Evolutionary conservation across 2,888 invertebrate genomes (phyloP), one percentile per base, ranked within the genome.

Genomic region (Hofmannophila pseudospretella): DNA sequence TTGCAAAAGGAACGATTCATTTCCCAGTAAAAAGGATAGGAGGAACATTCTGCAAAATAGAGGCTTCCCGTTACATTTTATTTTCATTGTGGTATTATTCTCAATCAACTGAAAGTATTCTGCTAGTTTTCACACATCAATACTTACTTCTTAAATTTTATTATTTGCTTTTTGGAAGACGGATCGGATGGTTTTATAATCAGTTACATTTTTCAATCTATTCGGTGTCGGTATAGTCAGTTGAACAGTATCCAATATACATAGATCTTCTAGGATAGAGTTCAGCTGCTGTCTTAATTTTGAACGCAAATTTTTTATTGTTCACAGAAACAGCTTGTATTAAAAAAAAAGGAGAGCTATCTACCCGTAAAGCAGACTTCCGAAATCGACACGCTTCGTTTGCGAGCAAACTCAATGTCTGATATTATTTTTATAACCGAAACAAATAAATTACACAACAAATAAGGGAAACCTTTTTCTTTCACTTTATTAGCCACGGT

Each of bases 401-500:
- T 9, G 8, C 25, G 3, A 27, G 16, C 9, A 34, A 38, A 31
- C 30, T 9, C 25, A 26, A 33, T 28, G 14, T 26, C 19, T 19
- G 8, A 30, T 34, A 38, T 34, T 23, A 30, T 38, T 38, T 12
- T 34, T 20, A 31, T 30, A 38, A 26, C 25, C 14, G 16, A 31
- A 37, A 23, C 16, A 25, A 33, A 41, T 41, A 37, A 41, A 41
- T 41, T 33, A 34, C 31, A 20, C 14, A 36, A 36, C 33, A 41
- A 36, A 34, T 34, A 34, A n/a, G 28, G 25, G 34, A 12, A 27
- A 34, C 19, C 56, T 49, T 58, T 58, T 58, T 67, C 67, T 65
- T 71, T 63, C 58, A 54, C 52, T 60, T 60, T 70, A 71, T 71
- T 68, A 63, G 63, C 55, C 49, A 49, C 46, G 54, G 60, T 58